Conservation (phyloP, 1,140 invertebrate genomes). For the Leucophenga varia region DNA sequence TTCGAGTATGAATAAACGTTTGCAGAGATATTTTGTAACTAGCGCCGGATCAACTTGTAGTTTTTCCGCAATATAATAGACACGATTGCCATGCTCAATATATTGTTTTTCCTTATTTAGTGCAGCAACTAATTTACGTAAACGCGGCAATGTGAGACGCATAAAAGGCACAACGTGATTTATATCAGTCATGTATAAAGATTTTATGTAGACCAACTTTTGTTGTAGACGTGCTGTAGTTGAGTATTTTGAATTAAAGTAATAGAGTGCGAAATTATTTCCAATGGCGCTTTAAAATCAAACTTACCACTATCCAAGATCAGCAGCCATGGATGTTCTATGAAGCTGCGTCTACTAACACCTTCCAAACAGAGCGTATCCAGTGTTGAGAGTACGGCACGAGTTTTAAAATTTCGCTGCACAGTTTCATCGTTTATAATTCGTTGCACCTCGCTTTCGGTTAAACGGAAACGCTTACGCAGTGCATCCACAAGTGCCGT, state of each 20-base stretch:
- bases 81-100: conserved; percentile 35
- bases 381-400: conserved; percentile 15
- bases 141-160: conserved; percentile 29
- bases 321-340: conserved; percentile 48
- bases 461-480: conserved; percentile 32
- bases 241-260: not conserved
- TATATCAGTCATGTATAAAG: conserved; percentile 34
- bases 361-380: conserved; percentile 33
- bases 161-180: conserved; percentile 51
- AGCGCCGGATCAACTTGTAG: conserved; percentile 32
- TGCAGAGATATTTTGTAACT: conserved; percentile 45
- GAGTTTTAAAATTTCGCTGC: conserved; percentile 25
- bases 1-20: conserved; percentile 49
- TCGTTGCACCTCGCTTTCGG: conserved; percentile 18
- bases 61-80: conserved; percentile 50
- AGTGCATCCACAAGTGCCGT: conserved; percentile 18
- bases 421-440: conserved; percentile 36
- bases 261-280: too few relatives aligned
- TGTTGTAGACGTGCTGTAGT: conserved; percentile 25
- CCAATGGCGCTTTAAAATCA: too few relatives aligned
- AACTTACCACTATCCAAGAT: conserved; percentile 32
- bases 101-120: conserved; percentile 24
- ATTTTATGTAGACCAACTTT: conserved; percentile 30
- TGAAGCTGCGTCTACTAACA: conserved; percentile 31
- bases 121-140: conserved; percentile 30